These are phyloP conservation scores for Drosophila quinaria DNA, from an alignment of 2,888 invertebrate genomes.

Conservation along the genomic window DNA sequence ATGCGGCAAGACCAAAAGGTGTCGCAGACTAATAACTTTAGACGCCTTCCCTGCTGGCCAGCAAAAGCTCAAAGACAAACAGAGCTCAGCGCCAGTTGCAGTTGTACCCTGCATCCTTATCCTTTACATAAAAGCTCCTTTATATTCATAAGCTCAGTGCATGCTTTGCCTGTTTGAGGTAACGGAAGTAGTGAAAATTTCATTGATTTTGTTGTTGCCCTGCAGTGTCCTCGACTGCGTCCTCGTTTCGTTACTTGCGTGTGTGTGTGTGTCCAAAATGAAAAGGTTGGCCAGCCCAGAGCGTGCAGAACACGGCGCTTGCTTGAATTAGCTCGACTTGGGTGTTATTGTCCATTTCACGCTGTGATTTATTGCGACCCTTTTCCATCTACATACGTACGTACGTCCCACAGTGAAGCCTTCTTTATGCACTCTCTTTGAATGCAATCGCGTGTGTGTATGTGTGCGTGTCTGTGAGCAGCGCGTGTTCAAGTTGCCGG, in stretches of 20 bases:
- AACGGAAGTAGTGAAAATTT: slow-evolving; percentile 78
- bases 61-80: slow-evolving; percentile 65
- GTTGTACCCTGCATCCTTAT: slow-evolving; percentile 3
- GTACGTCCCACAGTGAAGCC: slow-evolving; percentile 36
- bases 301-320: slow-evolving; percentile 29
- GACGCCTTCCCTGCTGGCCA: slow-evolving; percentile 36
- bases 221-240: slow-evolving; percentile 68
- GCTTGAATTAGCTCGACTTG: slow-evolving; percentile 24
- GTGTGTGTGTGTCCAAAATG: slow-evolving; percentile 49
- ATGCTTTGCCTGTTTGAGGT: slow-evolving; percentile 14
- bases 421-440: slow-evolving; percentile 38
- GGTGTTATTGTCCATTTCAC: slow-evolving; percentile 60
- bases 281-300: slow-evolving; percentile 55
- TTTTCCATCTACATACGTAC: slow-evolving; percentile 17
- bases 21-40: slow-evolving; percentile 76
- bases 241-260: slow-evolving; percentile 61
- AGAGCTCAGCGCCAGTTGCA: slow-evolving; percentile 10
- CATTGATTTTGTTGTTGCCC: slow-evolving; percentile 74
- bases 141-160: slow-evolving; percentile 1
- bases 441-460: slow-evolving; percentile 4
- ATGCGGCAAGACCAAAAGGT: slow-evolving; percentile 68
- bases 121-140: slow-evolving; percentile 15
- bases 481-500: slow-evolving; percentile 13
- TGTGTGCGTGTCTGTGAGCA: slow-evolving; percentile 20
- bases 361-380: slow-evolving; percentile 66